Evolutionary conservation across 2,113 vertebrate species (phyloP), one percentile per base, ranked within the genome.

Genomic region (Dasypus novemcinctus): DNA sequence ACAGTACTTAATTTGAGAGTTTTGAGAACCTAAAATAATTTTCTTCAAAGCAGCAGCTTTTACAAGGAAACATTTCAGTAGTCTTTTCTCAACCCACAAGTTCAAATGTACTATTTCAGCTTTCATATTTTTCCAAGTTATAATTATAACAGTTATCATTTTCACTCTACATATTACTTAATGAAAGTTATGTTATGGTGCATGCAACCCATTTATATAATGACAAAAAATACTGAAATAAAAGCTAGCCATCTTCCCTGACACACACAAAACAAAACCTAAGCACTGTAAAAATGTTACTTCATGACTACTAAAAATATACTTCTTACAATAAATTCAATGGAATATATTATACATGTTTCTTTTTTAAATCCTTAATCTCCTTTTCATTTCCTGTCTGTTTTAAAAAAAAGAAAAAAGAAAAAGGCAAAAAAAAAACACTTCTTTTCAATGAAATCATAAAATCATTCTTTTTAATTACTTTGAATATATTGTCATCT

Each of bases 401-500:
- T 13, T 31, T 75, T n/a, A 80, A 8, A n/a, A 27, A 78, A 76
- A 61, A 79, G 5, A n/a, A 27, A 78, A 71, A 61, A 79, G 43
- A 41, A 54, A 61, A 86, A 72, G 21, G n/a, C n/a, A n/a, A n/a
- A 12, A 59, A 79, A 71, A 87, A 72, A 80, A 31, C 61, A 96
- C 21, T 68, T 87, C 79, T 79, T 92, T 59, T 12, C 52, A 96
- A 72, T 68, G 52, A 96, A 91, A 91, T n/a, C n/a, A 91, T 83
- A 84, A 96, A 95, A 80, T 61, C 21, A 83, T 69, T 96, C 83
- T 94, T 96, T 74, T 84, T 71, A 80, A 68, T 94, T 80, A 91
- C 88, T 97, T 93, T 74, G 72, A 76, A 72, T 87, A 81, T 75
- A 93, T 1, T 95, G 79, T 91, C 92, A 93, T 90, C 87, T 93